Evolutionary conservation across 2,113 vertebrate species (phyloP).

Genomic region (Lophochroa leadbeateri): DNA sequence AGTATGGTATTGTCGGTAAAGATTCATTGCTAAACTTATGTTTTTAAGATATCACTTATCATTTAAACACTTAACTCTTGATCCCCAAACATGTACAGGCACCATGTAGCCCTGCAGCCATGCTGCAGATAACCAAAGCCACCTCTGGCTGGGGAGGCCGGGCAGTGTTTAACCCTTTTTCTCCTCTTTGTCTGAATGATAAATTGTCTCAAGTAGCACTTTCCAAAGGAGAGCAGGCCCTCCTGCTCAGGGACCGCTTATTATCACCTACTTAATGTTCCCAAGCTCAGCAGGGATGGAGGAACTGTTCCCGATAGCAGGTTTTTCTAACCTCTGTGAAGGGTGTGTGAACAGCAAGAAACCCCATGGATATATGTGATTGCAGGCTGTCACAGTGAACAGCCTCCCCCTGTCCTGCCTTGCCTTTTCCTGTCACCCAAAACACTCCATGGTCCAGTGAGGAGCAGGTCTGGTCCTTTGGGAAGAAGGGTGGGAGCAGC

Average conservation of each 20-base stretch:
- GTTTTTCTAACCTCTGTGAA: not conserved
- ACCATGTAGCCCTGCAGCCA: constrained; percentile 36
- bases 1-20: constrained; percentile 64
- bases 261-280: constrained; percentile 63
- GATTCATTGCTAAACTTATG: constrained; percentile 72
- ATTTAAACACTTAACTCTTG: constrained; percentile 63
- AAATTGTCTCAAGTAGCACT: constrained; percentile 5
- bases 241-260: constrained; percentile 14
- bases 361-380: not conserved
- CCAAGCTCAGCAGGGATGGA: constrained; percentile 2
- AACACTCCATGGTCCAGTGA: not conserved
- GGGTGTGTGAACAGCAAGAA: not conserved
- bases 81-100: constrained; percentile 43
- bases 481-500: not conserved
- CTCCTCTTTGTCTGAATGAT: constrained; percentile 22
- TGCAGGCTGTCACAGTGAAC: not conserved
- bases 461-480: not conserved
- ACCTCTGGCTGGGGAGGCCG: not conserved
- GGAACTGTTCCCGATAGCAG: not conserved
- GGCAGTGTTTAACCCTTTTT: constrained; percentile 7
- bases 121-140: constrained; percentile 45
- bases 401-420: not conserved
- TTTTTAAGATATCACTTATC: constrained; percentile 70
- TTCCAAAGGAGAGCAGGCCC: constrained; percentile 17
- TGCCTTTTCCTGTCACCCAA: not conserved